Percentiles rank a stretch among this genome's conserved stretches.
These are phyloP conservation scores for Meandrusa payeni DNA, from an alignment of 2,888 invertebrate genomes.

Conservation along the genomic window DNA sequence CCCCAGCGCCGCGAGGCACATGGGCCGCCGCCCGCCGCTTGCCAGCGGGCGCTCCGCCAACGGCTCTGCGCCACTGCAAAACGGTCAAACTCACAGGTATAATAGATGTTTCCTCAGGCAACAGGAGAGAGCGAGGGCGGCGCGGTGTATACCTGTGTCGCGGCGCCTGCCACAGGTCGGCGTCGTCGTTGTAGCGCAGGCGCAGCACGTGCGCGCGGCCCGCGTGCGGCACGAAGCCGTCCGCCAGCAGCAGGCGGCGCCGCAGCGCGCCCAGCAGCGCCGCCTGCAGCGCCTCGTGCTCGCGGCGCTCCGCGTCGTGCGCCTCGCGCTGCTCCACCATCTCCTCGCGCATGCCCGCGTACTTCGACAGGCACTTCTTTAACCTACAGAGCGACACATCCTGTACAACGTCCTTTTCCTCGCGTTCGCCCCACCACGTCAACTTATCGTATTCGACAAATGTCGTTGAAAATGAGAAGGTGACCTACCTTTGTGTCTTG, in stretches of 20 bases:
- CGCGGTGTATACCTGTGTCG: slow-evolving; percentile 2
- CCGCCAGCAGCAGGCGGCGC: slow-evolving; percentile 91
- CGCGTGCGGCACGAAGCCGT: slow-evolving; percentile 90
- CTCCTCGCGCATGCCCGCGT: slow-evolving; percentile 81
- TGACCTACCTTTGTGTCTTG: slow-evolving; percentile 86
- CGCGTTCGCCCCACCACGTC: no score
- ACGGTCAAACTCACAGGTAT: no score
- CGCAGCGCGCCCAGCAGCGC: slow-evolving; percentile 85
- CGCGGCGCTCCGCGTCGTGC: slow-evolving; percentile 94
- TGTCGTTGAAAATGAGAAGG: no score
- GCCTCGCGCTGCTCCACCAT: slow-evolving; percentile 84
- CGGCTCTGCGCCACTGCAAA: slow-evolving; percentile 46
- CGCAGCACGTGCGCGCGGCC: slow-evolving; percentile 47
- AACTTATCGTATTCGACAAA: no score
- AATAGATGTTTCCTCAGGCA: no score
- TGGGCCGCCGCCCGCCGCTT: slow-evolving; percentile 80
- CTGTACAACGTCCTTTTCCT: no score
- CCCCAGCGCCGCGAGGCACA: slow-evolving; percentile 83
- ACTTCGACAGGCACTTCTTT: slow-evolving; percentile 93
- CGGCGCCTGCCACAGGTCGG: slow-evolving; percentile 56
- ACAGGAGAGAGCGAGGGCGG: no score
- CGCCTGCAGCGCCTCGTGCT: slow-evolving; percentile 90
- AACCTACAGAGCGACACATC: no score
- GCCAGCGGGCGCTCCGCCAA: slow-evolving; percentile 83
- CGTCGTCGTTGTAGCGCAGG: slow-evolving; percentile 56